A percentile compares a stretch with the other conserved stretches of the same genome.
Evolutionary conservation across 2,113 vertebrate genomes (phyloP).

Genomic region (Lepisosteus oculatus): DNA sequence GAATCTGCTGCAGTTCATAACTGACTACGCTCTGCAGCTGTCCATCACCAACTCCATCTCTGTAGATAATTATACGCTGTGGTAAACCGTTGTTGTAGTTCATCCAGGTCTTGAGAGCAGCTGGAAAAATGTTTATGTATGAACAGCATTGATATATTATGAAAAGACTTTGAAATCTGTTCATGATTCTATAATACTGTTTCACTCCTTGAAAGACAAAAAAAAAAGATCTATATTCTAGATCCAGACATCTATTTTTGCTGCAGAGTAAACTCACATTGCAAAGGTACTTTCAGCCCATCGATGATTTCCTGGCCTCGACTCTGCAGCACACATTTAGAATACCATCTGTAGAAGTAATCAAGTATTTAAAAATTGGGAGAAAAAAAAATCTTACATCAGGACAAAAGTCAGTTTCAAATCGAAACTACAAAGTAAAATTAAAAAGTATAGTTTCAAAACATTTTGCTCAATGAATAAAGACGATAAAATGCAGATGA

Average conservation of each 20-base stretch:
- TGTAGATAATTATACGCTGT: slow-evolving; percentile 83
- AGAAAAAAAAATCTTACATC: not conserved
- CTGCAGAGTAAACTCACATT: slow-evolving; percentile 50
- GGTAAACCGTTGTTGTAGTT: slow-evolving; percentile 78
- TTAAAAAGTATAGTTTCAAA: no score
- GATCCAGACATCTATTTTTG: not conserved
- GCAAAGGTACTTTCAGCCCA: slow-evolving; percentile 81
- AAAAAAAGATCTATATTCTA: not conserved
- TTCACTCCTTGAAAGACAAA: not conserved
- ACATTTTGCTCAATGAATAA: no score
- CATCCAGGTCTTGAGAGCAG: slow-evolving; percentile 74
- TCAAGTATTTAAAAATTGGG: no score
- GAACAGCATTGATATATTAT: no score
- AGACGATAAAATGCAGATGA: not conserved
- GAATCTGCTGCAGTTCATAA: slow-evolving; percentile 85
- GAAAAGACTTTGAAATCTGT: no score
- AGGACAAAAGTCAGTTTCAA: not conserved
- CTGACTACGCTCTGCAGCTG: slow-evolving; percentile 81
- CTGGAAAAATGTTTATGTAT: slow-evolving; percentile 46
- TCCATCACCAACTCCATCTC: slow-evolving; percentile 92
- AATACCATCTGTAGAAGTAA: slow-evolving; percentile 79
- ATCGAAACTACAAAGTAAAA: not conserved
- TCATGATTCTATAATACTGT: not conserved
- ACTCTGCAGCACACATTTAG: slow-evolving; percentile 82
- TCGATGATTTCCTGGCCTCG: slow-evolving; percentile 90